Evolutionary conservation across 2,888 invertebrate genomes (phyloP), one percentile per base, ranked within the genome.

Genomic region (Cheilosia impressa): DNA sequence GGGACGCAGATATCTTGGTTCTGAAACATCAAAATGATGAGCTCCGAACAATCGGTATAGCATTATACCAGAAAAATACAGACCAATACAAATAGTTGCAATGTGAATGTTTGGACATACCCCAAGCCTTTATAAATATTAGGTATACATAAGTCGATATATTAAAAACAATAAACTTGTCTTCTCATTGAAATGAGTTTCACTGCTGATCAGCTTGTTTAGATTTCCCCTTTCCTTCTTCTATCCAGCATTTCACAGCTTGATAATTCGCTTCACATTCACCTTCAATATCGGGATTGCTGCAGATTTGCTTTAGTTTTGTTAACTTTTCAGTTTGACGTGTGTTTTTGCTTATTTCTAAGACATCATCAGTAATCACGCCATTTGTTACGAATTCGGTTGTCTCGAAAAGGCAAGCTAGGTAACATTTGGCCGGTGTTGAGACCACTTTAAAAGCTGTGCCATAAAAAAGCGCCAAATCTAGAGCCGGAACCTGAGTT

Each of bases 401-500:
- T 6, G 34, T 22, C 22, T 71, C 47, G 34, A 58, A 47, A 22
- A 58, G 0, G 31, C 69, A 71, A 2, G n/a, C 24, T 2, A 71
- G 1, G 3, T 71, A 71, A 17, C 69, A 71, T 17, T 71, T 71
- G 13, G 4, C 13, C 22, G 69, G 58, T n/a, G 15, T 58, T 13
- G 69, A 17, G 24, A 38, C 69, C 4, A 58, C 50, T 0, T 6
- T 34, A 17, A 13, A 58, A 1, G 38, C 47, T n/a, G 69, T 57
- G 15, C 57, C 69, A 45, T 50, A 71, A 4, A 57, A 50, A 24
- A 71, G 6, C 2, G 69, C 69, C 13, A 71, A 5, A 7, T 71
- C 69, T 2, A 24, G 19, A 13, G 15, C 27, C 15, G 2, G 3
- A 5, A 45, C 4, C 27, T 68, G 24, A 1, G 55, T 43, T 7